Evolutionary conservation across 2,888 invertebrate species (phyloP), one percentile per base, ranked within the genome.

Genomic region (Apantesis nais): DNA sequence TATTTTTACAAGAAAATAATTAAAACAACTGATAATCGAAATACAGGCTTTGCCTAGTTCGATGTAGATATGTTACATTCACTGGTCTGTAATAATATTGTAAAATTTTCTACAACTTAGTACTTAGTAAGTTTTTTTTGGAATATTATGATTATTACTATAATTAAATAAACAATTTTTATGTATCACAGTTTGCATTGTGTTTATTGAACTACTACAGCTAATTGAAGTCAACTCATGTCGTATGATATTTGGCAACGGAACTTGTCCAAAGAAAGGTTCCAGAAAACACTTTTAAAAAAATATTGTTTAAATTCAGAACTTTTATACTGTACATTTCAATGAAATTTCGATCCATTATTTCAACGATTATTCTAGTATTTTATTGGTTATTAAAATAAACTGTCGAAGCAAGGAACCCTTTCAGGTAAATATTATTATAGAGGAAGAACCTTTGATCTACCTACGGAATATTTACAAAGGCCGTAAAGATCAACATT

Each of bases 381-480:
- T 48, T 48, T 48, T 52, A 52, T 52, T 52, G 0, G n/a, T n/a
- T 9, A 52, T 52, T 52, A 25, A n/a, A 52, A 52, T 52, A 52
- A 52, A 52, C n/a, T 52, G n/a, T n/a, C 52, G 52, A 52, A 12
- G n/a, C 52, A 11, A n/a, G 11, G n/a, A n/a, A n/a, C 11, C 52
- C 11, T 52, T 52, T 52, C 12, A 52, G 12, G n/a, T 11, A n/a
- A 11, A n/a, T 52, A 52, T 52, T 52, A 52, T n/a, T 52, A n/a
- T n/a, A 11, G n/a, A n/a, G n/a, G 52, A 12, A 52, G 52, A n/a
- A n/a, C n/a, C 11, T n/a, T 52, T 52, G 52, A 52, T 52, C 52
- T 52, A n/a, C n/a, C n/a, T 52, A 52, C n/a, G n/a, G n/a, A 52
- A 52, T 52, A 52, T 52, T 52, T 52, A 52, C n/a, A 52, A 52